Base-by-base conservation (phyloP, 2,113 vertebrate genomes). In the Phocoena phocoena region DNA sequence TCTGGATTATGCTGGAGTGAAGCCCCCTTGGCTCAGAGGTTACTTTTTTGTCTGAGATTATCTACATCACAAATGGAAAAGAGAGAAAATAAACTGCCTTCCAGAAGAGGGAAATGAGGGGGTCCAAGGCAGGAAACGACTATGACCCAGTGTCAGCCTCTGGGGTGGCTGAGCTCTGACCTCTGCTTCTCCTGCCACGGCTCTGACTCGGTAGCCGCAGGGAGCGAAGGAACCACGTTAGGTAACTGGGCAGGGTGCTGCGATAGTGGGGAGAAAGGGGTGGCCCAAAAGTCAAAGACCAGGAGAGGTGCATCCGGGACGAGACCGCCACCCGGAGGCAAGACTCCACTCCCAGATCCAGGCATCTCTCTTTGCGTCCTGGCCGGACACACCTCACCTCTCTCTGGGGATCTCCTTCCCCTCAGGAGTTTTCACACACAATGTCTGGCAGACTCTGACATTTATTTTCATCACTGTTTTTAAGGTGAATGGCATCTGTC, bases 401-500 rank as follows among this genome's bases (percentile, higher is more conserved):
- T 23, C 79, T 41, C 93, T 21, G 88, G 55, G 86, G 95, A 91
- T 86, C 26, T 89, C 92, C 96, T 92, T 83, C 80, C 90, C 96
- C 96, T 23, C 95, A 33, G 97, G 97, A 97, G 88, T 79, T 98
- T 98, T 96, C 41, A 26, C 96, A 97, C 97, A 98, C 97, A 97
- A 97, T 98, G 84, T 87, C 88, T 98, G 97, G 98, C 98, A 97
- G 97, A 90, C 88, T 88, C 88, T 8, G 63, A 50, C 73, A 23
- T 95, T 96, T 80, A 96, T 98, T 98, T 98, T 97, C 97, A 96
- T 79, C 98, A 95, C 90, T 38, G 23, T 97, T 97, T 96, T 97
- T 81, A 97, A 97, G 96, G 84, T 96, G 97, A 97, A 90, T 97
- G 98, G 93, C 97, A 95, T 97, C 96, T 98, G 98, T 98, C 98